Percentiles rank a stretch among this genome's conserved stretches.
Evolutionary conservation across 1,140 invertebrate genomes (phyloP).

Genomic region (Metaphire vulgaris): DNA sequence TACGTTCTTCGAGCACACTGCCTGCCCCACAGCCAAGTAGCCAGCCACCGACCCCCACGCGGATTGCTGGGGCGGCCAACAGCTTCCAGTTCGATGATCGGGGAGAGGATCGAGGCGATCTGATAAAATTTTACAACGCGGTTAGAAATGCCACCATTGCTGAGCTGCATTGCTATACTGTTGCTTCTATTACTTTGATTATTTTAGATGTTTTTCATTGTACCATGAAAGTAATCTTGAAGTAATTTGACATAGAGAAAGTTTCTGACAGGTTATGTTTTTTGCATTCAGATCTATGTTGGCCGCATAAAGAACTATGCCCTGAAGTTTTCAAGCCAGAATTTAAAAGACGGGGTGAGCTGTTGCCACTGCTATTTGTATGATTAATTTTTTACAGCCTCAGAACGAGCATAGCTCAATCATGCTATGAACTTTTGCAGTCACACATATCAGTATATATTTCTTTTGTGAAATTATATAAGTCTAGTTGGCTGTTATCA

Average conservation of each 20-base stretch:
- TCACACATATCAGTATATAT: too few relatives aligned
- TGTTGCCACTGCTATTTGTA: conserved; percentile 21
- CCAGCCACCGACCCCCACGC: conserved; percentile 58
- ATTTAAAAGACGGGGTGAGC: conserved; percentile 55
- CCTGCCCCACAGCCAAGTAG: conserved; percentile 52
- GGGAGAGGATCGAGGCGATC: conserved; percentile 65
- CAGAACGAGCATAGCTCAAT: too few relatives aligned
- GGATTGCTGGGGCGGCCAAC: conserved; percentile 59
- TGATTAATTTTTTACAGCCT: conserved; percentile 4
- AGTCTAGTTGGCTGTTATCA: too few relatives aligned
- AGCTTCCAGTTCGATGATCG: conserved; percentile 58
- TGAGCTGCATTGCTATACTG: not conserved
- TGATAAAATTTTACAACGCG: conserved; percentile 89
- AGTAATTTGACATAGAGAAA: too few relatives aligned
- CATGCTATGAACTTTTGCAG: too few relatives aligned
- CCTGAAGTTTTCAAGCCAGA: conserved; percentile 61
- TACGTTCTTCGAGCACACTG: conserved; percentile 54
- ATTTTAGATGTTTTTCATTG: conserved; percentile 6
- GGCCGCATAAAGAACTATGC: conserved; percentile 72
- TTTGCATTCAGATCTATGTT: conserved; percentile 65
- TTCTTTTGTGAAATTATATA: too few relatives aligned
- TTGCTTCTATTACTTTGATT: not conserved
- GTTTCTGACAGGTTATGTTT: not conserved
- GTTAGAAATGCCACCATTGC: conserved; percentile 36
- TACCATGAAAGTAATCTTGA: not conserved